Conservation (phyloP, 1,140 invertebrate genomes). For the Metopolophium dirhodum region DNA sequence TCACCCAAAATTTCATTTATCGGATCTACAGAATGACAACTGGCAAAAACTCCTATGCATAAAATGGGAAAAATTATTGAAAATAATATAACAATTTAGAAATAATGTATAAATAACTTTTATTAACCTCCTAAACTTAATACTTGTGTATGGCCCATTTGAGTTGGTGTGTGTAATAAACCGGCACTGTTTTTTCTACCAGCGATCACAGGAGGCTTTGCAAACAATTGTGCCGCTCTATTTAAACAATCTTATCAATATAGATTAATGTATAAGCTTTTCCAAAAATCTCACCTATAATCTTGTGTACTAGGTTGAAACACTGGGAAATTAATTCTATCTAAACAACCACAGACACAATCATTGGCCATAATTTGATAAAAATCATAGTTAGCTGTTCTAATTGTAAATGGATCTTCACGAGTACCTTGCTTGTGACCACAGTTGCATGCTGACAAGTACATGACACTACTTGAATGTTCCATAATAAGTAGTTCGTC, state of each 20-base stretch:
- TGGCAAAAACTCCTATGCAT: constrained; percentile 46
- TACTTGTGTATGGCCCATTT: constrained; percentile 62
- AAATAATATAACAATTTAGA: background rate
- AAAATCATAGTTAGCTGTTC: constrained; percentile 86
- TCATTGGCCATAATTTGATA: constrained; percentile 78
- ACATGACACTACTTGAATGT: constrained; percentile 81
- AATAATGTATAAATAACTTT: constrained; percentile 21
- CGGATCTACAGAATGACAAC: constrained; percentile 56
- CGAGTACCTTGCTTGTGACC: constrained; percentile 81
- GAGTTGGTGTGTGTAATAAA: constrained; percentile 54
- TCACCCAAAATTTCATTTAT: constrained; percentile 51
- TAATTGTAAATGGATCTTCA: constrained; percentile 87
- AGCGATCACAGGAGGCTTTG: constrained; percentile 58
- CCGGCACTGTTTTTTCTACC: constrained; percentile 59
- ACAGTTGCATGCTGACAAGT: constrained; percentile 89
- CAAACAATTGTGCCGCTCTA: constrained; percentile 66
- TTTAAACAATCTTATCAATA: constrained; percentile 49
- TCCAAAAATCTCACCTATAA: constrained; percentile 62
- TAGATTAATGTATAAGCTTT: background rate
- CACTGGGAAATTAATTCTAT: constrained; percentile 78
- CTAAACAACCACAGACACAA: constrained; percentile 75
- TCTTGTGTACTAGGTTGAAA: constrained; percentile 82
- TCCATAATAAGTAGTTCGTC: constrained; percentile 65
- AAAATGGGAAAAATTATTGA: background rate
- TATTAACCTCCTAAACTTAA: constrained; percentile 63